phyloP scores from a whole-genome alignment of 2,113 vertebrate genomes.

The Leiothrix lutea region DNA sequence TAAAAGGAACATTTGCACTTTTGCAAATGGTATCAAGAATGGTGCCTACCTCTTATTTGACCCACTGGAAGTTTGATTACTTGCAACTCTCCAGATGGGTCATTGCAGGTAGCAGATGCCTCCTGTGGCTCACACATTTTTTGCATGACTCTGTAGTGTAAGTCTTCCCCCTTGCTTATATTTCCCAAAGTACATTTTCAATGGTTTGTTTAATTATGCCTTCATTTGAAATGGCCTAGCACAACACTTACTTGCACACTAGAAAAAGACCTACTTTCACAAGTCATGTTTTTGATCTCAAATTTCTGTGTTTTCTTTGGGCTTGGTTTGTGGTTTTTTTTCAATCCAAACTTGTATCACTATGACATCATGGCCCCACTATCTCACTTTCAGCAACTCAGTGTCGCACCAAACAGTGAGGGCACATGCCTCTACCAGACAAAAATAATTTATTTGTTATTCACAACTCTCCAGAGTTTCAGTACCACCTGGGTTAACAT shows the following conservation, averaged over 20 bases:
- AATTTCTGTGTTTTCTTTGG: neutral
- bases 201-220: neutral
- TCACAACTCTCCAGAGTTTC: neutral
- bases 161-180: neutral
- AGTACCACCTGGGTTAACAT: neutral
- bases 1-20: neutral
- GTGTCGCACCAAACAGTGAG: neutral
- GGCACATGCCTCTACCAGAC: neutral
- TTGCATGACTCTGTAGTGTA: neutral
- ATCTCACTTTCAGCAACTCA: neutral
- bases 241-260: neutral
- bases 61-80: neutral
- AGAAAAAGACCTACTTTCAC: neutral
- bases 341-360: neutral
- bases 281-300: neutral
- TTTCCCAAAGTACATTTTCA: neutral
- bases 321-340: neutral
- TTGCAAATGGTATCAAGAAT: neutral
- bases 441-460: conserved; percentile 2
- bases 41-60: neutral
- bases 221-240: neutral
- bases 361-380: neutral
- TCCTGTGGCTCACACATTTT: neutral
- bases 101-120: neutral
- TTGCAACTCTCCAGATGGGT: neutral